These are phyloP conservation scores for Ypsolopha sequella DNA, from an alignment of 2,888 invertebrate species.

Conservation along the genomic window DNA sequence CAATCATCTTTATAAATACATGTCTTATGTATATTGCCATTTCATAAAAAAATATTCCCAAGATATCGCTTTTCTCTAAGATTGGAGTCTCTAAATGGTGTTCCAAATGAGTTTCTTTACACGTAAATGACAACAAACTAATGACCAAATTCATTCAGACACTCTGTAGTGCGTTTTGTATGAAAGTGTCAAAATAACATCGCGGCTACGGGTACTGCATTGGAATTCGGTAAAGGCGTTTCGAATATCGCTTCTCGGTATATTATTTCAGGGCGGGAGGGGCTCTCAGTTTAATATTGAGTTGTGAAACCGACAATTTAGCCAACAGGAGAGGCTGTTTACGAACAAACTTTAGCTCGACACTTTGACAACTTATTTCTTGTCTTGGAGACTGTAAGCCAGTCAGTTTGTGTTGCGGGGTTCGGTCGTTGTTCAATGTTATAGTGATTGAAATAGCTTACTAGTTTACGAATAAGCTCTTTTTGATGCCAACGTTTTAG, in stretches of 20 bases:
- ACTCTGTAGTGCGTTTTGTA: background rate
- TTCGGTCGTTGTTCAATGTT: conserved; percentile 40
- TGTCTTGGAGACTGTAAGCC: conserved; percentile 57
- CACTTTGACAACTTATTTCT: conserved; percentile 70
- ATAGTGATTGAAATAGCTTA: conserved; percentile 24
- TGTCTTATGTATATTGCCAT: too few species aligned
- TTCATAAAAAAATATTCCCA: too few species aligned
- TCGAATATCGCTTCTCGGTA: conserved; percentile 51
- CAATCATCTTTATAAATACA: too few species aligned
- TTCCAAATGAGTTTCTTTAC: too few species aligned
- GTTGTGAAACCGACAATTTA: conserved; percentile 65
- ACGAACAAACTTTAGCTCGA: conserved; percentile 59
- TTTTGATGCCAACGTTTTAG: too few species aligned
- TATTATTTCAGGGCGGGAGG: conserved; percentile 54
- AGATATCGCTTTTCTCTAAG: too few species aligned
- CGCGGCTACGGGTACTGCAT: conserved; percentile 25
- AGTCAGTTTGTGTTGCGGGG: conserved; percentile 48
- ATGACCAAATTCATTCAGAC: background rate
- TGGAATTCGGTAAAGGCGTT: conserved; percentile 45
- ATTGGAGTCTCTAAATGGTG: too few species aligned
- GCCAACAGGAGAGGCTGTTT: conserved; percentile 58
- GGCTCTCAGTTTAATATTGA: conserved; percentile 52
- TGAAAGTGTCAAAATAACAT: background rate
- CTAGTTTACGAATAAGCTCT: too few species aligned
- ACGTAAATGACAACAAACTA: too few species aligned